Conservation (phyloP, 2,113 vertebrate genomes). For the Barnardius zonarius region DNA sequence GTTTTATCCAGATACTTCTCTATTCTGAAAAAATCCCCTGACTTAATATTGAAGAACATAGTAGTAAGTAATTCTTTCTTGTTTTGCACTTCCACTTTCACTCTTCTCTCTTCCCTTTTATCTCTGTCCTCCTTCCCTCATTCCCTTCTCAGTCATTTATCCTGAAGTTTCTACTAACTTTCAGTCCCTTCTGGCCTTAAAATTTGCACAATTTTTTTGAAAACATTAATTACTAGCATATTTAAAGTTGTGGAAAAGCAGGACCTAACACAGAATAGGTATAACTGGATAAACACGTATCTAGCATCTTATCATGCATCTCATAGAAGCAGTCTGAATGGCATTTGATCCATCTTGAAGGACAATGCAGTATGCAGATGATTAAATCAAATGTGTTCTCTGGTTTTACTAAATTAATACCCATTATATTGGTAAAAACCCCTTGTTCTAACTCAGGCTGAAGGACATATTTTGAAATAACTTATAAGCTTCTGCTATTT, state of each 20-base stretch:
- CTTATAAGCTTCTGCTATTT: not conserved
- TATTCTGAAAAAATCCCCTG: not conserved
- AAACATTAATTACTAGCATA: not conserved
- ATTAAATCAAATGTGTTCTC: not conserved
- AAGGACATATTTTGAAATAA: not conserved
- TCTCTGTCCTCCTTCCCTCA: not conserved
- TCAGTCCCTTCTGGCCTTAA: not conserved
- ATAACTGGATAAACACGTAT: not conserved
- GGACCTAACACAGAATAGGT: not conserved
- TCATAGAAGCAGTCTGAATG: not conserved
- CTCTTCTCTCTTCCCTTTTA: not conserved
- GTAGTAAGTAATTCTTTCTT: not conserved
- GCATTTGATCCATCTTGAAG: not conserved
- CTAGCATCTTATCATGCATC: rapidly evolving
- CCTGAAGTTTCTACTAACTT: not conserved
- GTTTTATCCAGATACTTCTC: not conserved
- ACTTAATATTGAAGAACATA: not conserved
- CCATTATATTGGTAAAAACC: not conserved
- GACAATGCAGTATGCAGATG: not conserved
- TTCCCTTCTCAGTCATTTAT: not conserved
- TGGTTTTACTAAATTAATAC: not conserved
- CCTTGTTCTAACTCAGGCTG: not conserved
- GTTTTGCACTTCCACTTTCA: not conserved
- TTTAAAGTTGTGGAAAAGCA: not conserved
- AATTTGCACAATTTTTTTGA: not conserved